Percentiles rank a stretch among this genome's conserved stretches.
phyloP scores from a whole-genome alignment of 1,140 invertebrate genomes.

The Gryllus bimaculatus region DNA sequence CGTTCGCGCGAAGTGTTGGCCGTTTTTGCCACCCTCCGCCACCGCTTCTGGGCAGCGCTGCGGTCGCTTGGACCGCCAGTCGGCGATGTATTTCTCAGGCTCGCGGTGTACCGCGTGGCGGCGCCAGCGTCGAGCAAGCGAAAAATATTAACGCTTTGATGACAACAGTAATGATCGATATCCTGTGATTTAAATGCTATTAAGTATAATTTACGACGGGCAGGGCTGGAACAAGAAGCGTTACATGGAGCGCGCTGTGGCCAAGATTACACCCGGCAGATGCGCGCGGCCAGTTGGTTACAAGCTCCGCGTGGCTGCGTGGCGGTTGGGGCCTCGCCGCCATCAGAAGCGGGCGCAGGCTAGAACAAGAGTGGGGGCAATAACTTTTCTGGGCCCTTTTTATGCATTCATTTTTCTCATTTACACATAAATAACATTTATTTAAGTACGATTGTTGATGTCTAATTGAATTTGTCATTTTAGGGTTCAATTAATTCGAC shows the following conservation, averaged over 20 bases:
- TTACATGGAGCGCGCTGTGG: neutral
- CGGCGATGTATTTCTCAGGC: neutral
- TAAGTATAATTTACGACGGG: neutral
- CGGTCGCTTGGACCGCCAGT: neutral
- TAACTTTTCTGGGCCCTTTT: too few relatives aligned
- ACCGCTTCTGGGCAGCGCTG: neutral
- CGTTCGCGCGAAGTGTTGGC: too few relatives aligned
- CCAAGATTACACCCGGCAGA: too few relatives aligned
- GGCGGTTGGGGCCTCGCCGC: too few relatives aligned
- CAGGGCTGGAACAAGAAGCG: neutral
- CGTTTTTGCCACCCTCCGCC: too few relatives aligned
- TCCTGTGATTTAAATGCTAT: conserved; percentile 5
- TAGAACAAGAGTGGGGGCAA: too few relatives aligned
- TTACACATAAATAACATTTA: too few relatives aligned
- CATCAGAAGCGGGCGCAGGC: neutral
- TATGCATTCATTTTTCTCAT: too few relatives aligned
- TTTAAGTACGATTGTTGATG: too few relatives aligned
- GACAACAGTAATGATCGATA: neutral
- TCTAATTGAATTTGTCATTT: too few relatives aligned
- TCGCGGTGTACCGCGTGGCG: neutral
- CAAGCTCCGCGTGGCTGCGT: neutral
- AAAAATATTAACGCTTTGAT: conserved; percentile 6
- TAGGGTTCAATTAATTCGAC: too few relatives aligned
- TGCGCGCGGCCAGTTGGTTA: too few relatives aligned
- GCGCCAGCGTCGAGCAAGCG: neutral